These are phyloP conservation scores for Porites cylindrica DNA, from an alignment of 92 coral and sea anemone species.

Conservation along the genomic window DNA sequence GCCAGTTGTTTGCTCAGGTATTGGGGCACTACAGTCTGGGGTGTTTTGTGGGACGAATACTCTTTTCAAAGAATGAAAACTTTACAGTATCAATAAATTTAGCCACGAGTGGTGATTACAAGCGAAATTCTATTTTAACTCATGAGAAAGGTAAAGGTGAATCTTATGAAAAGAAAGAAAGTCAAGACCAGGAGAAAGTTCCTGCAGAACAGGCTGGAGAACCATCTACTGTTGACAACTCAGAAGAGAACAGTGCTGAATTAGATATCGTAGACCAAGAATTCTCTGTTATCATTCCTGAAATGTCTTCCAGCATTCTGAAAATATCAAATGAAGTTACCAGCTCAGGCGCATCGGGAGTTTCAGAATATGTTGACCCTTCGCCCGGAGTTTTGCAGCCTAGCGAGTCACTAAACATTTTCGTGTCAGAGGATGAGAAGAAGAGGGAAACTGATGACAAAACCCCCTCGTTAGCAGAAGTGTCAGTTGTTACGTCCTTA, in stretches of 20 bases:
- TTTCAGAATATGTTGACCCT: background rate
- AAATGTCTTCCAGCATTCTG: slow-evolving; percentile 11
- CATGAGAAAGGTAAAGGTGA: background rate
- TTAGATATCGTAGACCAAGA: background rate
- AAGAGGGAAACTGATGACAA: slow-evolving; percentile 15
- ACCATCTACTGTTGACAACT: slow-evolving; percentile 11
- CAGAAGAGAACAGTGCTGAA: slow-evolving; percentile 41
- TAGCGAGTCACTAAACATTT: slow-evolving; percentile 11
- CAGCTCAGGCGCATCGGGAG: background rate
- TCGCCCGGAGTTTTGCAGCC: slow-evolving; percentile 23
- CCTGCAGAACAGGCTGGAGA: background rate
- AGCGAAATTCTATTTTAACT: background rate
- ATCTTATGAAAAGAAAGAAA: background rate
- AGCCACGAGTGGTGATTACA: background rate
- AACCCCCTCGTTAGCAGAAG: slow-evolving; percentile 26
- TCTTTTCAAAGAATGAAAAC: slow-evolving; percentile 62
- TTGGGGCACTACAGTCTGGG: slow-evolving; percentile 72
- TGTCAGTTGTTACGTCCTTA: slow-evolving; percentile 25
- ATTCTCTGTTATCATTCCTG: background rate
- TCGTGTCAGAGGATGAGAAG: background rate
- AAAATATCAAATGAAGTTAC: slow-evolving; percentile 3
- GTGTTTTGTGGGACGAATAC: slow-evolving; percentile 59
- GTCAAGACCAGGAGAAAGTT: background rate
- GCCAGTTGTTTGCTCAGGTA: slow-evolving; percentile 63
- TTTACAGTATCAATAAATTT: slow-evolving; percentile 27